These are phyloP conservation scores for Thyatira batis DNA, from an alignment of 2,888 invertebrate genomes.

Conservation along the genomic window DNA sequence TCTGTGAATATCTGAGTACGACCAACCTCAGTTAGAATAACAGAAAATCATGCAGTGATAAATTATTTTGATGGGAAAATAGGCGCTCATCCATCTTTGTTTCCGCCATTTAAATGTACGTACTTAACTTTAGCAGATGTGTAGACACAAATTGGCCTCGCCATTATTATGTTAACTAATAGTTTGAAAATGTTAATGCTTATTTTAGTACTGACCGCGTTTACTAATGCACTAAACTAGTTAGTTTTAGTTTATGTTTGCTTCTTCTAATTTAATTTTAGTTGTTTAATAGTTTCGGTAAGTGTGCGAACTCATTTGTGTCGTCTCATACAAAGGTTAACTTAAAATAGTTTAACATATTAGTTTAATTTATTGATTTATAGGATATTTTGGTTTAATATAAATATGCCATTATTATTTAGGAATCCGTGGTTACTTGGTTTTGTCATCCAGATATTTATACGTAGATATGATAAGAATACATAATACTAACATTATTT, in stretches of 20 bases:
- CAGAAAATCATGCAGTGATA: conserved; percentile 14
- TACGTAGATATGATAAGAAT: too few species aligned
- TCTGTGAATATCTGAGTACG: too few species aligned
- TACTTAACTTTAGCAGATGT: not conserved
- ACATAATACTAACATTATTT: too few species aligned
- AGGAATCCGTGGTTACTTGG: too few species aligned
- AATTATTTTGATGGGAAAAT: not conserved
- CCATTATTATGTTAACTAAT: not conserved
- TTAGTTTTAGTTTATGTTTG: conserved; percentile 1
- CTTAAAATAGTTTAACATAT: too few species aligned
- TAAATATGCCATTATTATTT: too few species aligned
- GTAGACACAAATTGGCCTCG: not conserved
- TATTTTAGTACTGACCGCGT: not conserved
- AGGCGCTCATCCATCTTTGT: conserved; percentile 5
- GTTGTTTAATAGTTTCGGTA: not conserved
- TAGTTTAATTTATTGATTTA: too few species aligned
- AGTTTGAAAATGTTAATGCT: not conserved
- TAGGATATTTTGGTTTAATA: too few species aligned
- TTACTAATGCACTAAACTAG: conserved; percentile 3
- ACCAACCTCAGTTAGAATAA: too few species aligned
- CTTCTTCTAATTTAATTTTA: not conserved
- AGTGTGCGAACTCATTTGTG: not conserved
- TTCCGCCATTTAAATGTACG: conserved; percentile 5
- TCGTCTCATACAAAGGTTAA: not conserved
- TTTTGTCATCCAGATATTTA: too few species aligned